Conservation (phyloP, 1,140 invertebrate species). For the Bombyx mori region ASM3026992v2 NC_085116.1:3738501-3739000, state of each 20-base stretch:
- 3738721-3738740: constrained; percentile 20
- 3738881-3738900: constrained; percentile 26
- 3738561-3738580: neutral
- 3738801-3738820: constrained; percentile 34
- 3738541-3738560: neutral
- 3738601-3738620: constrained; percentile 5
- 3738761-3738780: constrained; percentile 22
- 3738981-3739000: constrained; percentile 12
- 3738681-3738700: constrained; percentile 72
- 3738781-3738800: constrained; percentile 58
- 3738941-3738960: neutral
- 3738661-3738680: constrained; percentile 35
- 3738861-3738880: constrained; percentile 11
- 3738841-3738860: constrained; percentile 36
- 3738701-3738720: constrained; percentile 35
- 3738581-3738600: no score
- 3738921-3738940: constrained; percentile 8
- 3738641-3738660: constrained; percentile 24
- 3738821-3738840: constrained; percentile 28
- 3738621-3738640: constrained; percentile 16
- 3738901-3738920: constrained; percentile 60
- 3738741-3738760: constrained; percentile 31
- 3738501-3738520: constrained; percentile 1
- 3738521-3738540: neutral
- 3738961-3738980: constrained; percentile 4